Evolutionary conservation across 2,888 invertebrate species (phyloP), one percentile per base, ranked within the genome.

Genomic region (Cremastinae sp.): DNA sequence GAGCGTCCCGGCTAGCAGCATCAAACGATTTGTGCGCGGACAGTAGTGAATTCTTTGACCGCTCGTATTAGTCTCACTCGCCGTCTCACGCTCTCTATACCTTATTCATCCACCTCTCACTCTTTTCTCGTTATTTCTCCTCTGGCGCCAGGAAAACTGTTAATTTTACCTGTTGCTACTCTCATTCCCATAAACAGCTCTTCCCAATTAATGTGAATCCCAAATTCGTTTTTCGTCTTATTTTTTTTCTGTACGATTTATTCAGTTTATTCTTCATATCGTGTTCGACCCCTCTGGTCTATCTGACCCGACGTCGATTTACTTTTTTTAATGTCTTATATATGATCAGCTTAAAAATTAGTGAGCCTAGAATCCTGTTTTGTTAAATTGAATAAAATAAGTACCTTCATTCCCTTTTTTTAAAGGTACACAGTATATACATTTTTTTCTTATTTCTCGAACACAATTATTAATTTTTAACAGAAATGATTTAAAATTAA

Each of bases 71-170:
- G 41, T 43, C 22, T 43, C 70, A 47, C 64, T 43, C 28, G 20
- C 14, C 16, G 16, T 20, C 47, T 47, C 54, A 53, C 43, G 43
- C 62, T 45, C 49, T 64, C 18, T 51, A n/a, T n/a, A n/a, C n/a
- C n/a, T n/a, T n/a, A n/a, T n/a, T 28, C 41, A 34, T 75, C 45
- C 49, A 22, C 14, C 74, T 75, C 54, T 53, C 68, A 45, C 28
- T 69, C 38, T 59, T 36, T 66, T 77, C 62, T 68, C 68, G 64
- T 64, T 78, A 36, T 75, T 62, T 74, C 16, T 69, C 69, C 66
- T 74, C 70, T 75, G 80, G 80, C 80, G 81, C 80, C 81, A 75
- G 59, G 64, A 62, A 74, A 72, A 69, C 69, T 58, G 64, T 68
- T 66, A 70, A 65, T 18, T 18, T 16, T 43, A 22, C 70, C 54